Base-by-base conservation (phyloP, 1,140 invertebrate genomes). In the Zeugodacus cucurbitae region DNA sequence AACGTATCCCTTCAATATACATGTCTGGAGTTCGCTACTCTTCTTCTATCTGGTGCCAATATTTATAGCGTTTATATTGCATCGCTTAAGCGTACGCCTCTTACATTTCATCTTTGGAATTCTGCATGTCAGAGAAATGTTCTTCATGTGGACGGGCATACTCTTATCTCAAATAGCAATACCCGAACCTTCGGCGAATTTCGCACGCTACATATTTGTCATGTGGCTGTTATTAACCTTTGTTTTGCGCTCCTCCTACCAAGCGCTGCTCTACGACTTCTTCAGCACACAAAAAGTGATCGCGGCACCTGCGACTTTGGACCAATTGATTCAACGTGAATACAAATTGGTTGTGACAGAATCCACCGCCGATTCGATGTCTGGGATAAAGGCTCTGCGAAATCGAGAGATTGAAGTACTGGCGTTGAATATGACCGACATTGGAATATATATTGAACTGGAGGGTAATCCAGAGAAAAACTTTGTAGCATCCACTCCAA, bases 201-300 rank as follows among this genome's bases (percentile, higher is more conserved):
- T 88, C 41, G 88, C 88, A 1, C 91, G 91, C 0, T 70, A 91
- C 8, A 89, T 90, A 37, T 91, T 90, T 87, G 82, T 91, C 0
- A 67, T 89, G 86, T 87, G 92, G 58, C 90, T 92, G 88, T 44
- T 91, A 37, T 90, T 90, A 88, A 89, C 91, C 0, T 74, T 92
- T 54, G 88, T 91, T 62, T 90, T 92, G 57, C 91, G 91, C 37
- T 91, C 91, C 29, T 89, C 90, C 4, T 92, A 92, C 57, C 91
- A 92, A 87, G 91, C 90, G 0, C 85, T 91, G 29, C 74, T 92
- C 0, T 92, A 90, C 10, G 91, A 92, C 29, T 85, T 92, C n/a
- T 90, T 92, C 54, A 89, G 90, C 1, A 91, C 91, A 0, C 91
- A 92, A 11, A 90, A 91, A 67, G 62, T 90, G 2, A 90, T 89